These are phyloP conservation scores for Pseudomugil tenellus DNA, from an alignment of 2,797 vertebrate species.

Conservation along the genomic window DNA sequence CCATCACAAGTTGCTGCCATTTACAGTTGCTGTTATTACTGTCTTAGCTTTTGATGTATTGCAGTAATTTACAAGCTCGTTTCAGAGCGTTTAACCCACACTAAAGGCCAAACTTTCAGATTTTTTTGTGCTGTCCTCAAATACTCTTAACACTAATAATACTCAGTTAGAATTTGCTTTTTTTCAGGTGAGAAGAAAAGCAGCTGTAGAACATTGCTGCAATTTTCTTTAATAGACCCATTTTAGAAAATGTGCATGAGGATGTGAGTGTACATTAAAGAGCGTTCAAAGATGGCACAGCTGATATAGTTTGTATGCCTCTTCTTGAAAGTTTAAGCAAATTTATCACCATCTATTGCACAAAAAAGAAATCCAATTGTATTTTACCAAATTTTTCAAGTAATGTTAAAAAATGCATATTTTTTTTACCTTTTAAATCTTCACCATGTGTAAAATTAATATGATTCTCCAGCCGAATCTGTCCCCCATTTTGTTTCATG, in stretches of 20 bases:
- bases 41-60: slow-evolving; percentile 46
- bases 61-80: slow-evolving; percentile 55
- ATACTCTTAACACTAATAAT: slow-evolving; percentile 58
- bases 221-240: slow-evolving; percentile 66
- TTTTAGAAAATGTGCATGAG: slow-evolving; percentile 55
- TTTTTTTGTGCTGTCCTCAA: slow-evolving; percentile 31
- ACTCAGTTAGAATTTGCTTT: slow-evolving; percentile 41
- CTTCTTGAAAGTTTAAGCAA: not conserved
- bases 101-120: slow-evolving; percentile 39
- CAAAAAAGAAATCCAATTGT: not conserved
- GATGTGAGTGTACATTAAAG: slow-evolving; percentile 57
- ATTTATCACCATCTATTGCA: not conserved
- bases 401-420: not conserved
- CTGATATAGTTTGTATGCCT: slow-evolving; percentile 16
- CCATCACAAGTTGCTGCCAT: slow-evolving; percentile 29
- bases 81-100: slow-evolving; percentile 57
- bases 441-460: not conserved
- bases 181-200: slow-evolving; percentile 41
- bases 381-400: slow-evolving; percentile 13
- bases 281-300: slow-evolving; percentile 30
- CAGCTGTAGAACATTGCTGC: slow-evolving; percentile 61
- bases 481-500: slow-evolving; percentile 1
- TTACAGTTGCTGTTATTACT: slow-evolving; percentile 39
- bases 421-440: not conserved
- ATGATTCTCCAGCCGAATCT: not conserved